Evolutionary conservation across 2,888 invertebrate genomes (phyloP).

Genomic region (Aproaerema taeniolella): DNA sequence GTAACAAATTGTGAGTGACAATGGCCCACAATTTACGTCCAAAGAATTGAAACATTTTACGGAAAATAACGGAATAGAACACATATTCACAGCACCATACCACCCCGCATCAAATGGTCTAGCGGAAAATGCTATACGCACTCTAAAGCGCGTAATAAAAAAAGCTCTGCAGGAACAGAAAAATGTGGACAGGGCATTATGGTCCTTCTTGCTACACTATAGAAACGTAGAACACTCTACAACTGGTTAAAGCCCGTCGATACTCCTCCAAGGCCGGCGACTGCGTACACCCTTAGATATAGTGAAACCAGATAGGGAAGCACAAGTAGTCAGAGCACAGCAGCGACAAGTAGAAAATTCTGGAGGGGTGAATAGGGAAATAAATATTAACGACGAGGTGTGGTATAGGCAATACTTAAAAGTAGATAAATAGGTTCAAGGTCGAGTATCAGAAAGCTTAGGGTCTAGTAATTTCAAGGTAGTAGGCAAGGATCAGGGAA

Average conservation of each 20-base stretch:
- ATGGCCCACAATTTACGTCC: background rate
- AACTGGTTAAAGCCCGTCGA: constrained; percentile 8
- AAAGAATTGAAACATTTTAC: constrained; percentile 4
- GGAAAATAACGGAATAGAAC: constrained; percentile 1
- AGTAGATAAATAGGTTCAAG: background rate
- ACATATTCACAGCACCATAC: background rate
- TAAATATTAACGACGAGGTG: background rate
- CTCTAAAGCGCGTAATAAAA: constrained; percentile 5
- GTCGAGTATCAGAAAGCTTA: background rate
- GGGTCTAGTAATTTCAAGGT: background rate
- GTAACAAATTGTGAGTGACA: background rate
- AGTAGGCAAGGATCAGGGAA: too few relatives aligned
- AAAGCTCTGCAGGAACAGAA: constrained; percentile 5
- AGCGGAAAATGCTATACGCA: constrained; percentile 7
- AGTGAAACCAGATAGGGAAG: background rate
- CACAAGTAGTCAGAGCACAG: background rate
- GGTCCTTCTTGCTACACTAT: constrained; percentile 7
- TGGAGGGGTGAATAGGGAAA: background rate
- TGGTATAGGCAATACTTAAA: background rate
- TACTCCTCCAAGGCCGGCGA: constrained; percentile 1
- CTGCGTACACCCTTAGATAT: constrained; percentile 10
- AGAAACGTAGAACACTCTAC: constrained; percentile 10
- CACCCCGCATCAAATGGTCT: constrained; percentile 1
- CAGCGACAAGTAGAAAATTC: background rate
- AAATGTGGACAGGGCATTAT: constrained; percentile 7